These are phyloP conservation scores for Cephus pulcher DNA, from an alignment of 2,888 invertebrate species.

Conservation along the genomic window DNA sequence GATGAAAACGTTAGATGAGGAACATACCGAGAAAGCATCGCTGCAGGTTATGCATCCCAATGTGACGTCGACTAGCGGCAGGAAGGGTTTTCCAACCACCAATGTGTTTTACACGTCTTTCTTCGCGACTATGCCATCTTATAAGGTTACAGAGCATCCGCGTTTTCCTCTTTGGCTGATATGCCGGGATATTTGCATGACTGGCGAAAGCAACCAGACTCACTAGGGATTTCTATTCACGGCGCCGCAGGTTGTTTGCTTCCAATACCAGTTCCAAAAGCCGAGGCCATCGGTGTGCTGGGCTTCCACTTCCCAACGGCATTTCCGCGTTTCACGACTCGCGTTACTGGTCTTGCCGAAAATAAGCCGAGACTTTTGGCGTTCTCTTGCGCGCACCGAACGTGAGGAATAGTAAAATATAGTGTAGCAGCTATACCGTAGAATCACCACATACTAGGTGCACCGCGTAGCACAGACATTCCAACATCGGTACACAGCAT, in stretches of 20 bases:
- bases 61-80: slow-evolving; percentile 7
- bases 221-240: slow-evolving; percentile 40
- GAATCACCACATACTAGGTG: background rate
- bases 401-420: background rate
- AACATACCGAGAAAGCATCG: background rate
- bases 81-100: background rate
- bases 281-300: slow-evolving; percentile 16
- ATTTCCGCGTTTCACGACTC: slow-evolving; percentile 20
- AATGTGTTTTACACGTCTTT: slow-evolving; percentile 6
- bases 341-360: slow-evolving; percentile 5
- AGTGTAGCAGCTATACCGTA: background rate
- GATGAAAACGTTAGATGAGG: background rate
- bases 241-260: slow-evolving; percentile 33
- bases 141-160: slow-evolving; percentile 11
- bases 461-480: background rate
- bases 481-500: background rate
- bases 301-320: slow-evolving; percentile 14
- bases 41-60: slow-evolving; percentile 8
- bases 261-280: slow-evolving; percentile 18
- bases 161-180: slow-evolving; percentile 17
- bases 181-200: slow-evolving; percentile 38
- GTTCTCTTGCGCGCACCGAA: background rate
- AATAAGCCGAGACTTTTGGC: slow-evolving; percentile 1
- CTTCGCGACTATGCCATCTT: slow-evolving; percentile 3
- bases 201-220: slow-evolving; percentile 39